phyloP scores from a whole-genome alignment of 2,113 vertebrate species.

The Hippocampus comes region DNA sequence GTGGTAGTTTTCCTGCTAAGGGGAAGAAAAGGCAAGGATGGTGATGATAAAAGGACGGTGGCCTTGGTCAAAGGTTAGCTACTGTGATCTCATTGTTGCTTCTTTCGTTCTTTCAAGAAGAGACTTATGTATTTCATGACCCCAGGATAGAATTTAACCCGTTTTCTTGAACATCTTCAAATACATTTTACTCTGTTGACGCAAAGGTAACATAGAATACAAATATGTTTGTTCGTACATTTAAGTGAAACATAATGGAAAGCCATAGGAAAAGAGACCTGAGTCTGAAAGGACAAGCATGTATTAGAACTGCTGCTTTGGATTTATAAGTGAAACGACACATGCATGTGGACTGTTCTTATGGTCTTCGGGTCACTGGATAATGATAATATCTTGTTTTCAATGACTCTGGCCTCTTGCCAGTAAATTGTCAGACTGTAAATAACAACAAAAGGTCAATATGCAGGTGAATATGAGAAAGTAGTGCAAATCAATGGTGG shows the following conservation, averaged over 20 bases:
- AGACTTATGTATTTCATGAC: conserved; percentile 78
- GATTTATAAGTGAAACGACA: background rate
- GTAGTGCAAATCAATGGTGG: conserved; percentile 38
- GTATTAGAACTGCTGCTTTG: background rate
- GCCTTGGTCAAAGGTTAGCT: conserved; percentile 77
- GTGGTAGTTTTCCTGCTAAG: conserved; percentile 67
- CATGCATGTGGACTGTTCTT: background rate
- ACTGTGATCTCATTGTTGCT: conserved; percentile 80
- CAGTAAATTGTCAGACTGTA: conserved; percentile 9
- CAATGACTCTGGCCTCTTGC: background rate
- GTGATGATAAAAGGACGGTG: conserved; percentile 75
- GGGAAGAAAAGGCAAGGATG: conserved; percentile 72
- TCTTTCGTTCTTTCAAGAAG: conserved; percentile 67
- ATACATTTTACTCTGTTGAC: background rate
- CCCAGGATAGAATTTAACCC: conserved; percentile 69
- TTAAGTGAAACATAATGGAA: background rate
- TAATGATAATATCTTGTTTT: conserved; percentile 1
- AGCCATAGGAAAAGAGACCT: background rate
- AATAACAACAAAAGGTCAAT: conserved; percentile 19
- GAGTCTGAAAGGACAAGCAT: background rate
- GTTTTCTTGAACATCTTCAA: conserved; percentile 51
- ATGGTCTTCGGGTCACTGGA: background rate
- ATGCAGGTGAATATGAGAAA: conserved; percentile 28
- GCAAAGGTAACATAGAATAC: conserved; percentile 55
- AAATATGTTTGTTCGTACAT: background rate